Evolutionary conservation across 2,113 vertebrate species (phyloP), one percentile per base, ranked within the genome.

Genomic region (Prunella himalayana): DNA sequence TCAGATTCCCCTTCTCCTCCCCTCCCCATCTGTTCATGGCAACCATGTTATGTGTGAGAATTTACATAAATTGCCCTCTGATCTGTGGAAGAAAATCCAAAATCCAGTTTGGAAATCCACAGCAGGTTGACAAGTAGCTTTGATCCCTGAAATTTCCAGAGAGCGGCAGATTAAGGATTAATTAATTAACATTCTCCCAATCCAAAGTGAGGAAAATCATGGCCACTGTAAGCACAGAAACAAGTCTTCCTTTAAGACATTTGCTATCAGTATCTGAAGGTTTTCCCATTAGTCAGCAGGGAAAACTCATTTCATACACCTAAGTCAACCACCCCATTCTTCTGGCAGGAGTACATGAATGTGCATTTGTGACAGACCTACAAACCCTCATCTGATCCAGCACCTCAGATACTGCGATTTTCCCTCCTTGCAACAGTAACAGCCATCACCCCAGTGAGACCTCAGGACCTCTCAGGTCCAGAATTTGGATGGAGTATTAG

Each of bases 1-100:
- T 97, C 96, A 93, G 95, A 97, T 97, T 97, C 95, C 95, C 77
- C 93, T 94, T 95, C 88, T 90, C 96, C 95, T 96, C 95, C 93
- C 94, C 91, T 95, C 92, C 95, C 95, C 96, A 97, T 97, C 96
- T 96, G 96, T 96, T 97, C 95, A 22, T 30, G 65, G 90, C 90
- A 90, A 93, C 94, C 86, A 33, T 50, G 69, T 84, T 95, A 78
- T 13, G 5, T 13, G 45, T 82, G 61, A 96, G 95, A 96, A 96
- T 97, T 97, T 96, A 96, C 95, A 96, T 96, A 95, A 96, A 91
- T 88, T 97, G 93, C 86, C 93, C 82, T 96, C 92, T 95, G 95
- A 96, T 97, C 92, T 90, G 65, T 54, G 76, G 76, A 96, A 94
- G 92, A 96, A 95, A 97, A 96, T 95, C 94, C 86, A 95, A 97